A percentile compares a stretch with the other conserved stretches of the same genome.
These are phyloP conservation scores for Sebastes fasciatus DNA, from an alignment of 2,113 vertebrate species.

Conservation along the genomic window DNA sequence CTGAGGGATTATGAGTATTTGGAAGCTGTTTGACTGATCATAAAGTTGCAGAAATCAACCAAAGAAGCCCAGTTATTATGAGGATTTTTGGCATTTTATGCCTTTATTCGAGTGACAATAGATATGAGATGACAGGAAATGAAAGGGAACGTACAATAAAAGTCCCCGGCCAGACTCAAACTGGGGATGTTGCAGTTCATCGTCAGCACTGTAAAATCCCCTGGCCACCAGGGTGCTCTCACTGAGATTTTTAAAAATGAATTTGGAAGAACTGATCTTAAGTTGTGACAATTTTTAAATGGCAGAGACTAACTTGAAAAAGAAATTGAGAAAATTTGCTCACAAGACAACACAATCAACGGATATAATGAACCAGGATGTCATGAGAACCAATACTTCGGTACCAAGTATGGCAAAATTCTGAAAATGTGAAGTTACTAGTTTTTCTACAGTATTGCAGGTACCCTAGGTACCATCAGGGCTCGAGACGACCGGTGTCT, in stretches of 20 bases:
- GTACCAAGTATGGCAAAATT: too few relatives aligned
- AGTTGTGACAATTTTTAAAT: background rate
- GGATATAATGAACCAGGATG: background rate
- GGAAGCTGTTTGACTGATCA: background rate
- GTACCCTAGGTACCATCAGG: too few relatives aligned
- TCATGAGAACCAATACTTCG: too few relatives aligned
- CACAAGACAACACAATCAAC: too few relatives aligned
- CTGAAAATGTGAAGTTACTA: too few relatives aligned
- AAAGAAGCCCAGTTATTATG: background rate
- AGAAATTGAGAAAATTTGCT: background rate
- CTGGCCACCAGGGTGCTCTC: background rate
- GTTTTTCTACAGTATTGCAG: too few relatives aligned
- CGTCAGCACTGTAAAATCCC: background rate
- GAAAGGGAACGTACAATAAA: background rate
- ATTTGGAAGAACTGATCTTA: background rate
- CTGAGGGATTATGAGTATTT: background rate
- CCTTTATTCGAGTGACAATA: background rate
- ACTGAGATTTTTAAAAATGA: background rate
- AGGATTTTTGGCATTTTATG: too few relatives aligned
- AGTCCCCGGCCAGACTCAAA: background rate
- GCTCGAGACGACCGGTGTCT: too few relatives aligned
- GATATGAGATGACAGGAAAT: background rate
- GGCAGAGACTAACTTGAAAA: background rate
- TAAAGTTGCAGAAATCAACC: background rate
- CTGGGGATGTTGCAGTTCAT: background rate